A percentile compares a stretch with the other conserved stretches of the same genome.
Conservation (phyloP, 2,113 vertebrate species). For the Irena cyanogastra region DNA sequence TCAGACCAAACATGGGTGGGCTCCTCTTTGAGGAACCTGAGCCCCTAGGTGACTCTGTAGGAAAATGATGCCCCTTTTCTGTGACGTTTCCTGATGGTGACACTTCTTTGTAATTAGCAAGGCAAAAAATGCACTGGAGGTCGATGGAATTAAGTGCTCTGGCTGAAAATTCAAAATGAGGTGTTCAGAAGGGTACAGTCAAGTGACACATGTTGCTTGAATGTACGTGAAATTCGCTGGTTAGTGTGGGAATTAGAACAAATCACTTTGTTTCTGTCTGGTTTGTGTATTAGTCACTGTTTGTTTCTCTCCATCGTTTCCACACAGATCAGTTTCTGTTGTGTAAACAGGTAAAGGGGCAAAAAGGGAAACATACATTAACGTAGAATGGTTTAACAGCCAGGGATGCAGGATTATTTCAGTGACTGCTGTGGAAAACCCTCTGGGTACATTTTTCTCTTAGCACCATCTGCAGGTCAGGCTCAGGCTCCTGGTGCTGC, state of each 20-base stretch:
- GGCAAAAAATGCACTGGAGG: neutral
- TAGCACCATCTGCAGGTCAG: neutral
- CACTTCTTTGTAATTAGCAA: neutral
- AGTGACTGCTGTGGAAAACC: neutral
- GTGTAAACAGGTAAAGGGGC: neutral
- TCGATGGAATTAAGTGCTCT: neutral
- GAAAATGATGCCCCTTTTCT: neutral
- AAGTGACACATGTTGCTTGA: neutral
- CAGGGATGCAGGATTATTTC: neutral
- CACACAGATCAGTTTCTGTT: neutral
- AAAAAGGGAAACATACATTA: neutral
- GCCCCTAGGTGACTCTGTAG: neutral
- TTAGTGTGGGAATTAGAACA: neutral
- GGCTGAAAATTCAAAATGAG: neutral
- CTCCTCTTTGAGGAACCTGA: neutral
- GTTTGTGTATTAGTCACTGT: neutral
- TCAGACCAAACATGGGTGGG: neutral
- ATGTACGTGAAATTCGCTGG: neutral
- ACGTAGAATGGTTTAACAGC: neutral
- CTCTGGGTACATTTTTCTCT: neutral
- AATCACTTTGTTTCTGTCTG: neutral
- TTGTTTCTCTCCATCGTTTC: neutral
- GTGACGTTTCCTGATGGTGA: neutral
- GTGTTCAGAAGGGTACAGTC: neutral
- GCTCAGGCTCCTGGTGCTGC: neutral